Conservation (phyloP, 2,113 vertebrate species). For the Melospiza melodia region DNA sequence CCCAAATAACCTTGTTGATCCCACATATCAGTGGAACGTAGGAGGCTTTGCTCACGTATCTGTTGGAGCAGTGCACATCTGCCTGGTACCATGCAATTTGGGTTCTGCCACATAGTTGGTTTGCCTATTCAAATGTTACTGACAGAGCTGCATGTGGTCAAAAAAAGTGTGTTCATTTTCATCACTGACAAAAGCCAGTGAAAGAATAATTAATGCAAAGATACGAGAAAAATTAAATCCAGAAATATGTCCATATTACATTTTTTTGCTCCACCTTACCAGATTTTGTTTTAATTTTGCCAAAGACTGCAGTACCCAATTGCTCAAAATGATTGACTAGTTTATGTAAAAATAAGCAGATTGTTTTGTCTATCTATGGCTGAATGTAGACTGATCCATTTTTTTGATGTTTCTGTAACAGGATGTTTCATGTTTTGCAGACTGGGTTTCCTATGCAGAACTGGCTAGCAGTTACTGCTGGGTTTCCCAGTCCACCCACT, state of each 20-base stretch:
- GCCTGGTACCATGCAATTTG: background rate
- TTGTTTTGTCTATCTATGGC: background rate
- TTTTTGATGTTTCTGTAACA: background rate
- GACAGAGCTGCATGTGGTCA: background rate
- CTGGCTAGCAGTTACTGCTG: background rate
- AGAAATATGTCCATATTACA: background rate
- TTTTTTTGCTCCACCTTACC: background rate
- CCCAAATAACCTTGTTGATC: background rate
- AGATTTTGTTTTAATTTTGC: background rate
- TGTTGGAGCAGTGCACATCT: background rate
- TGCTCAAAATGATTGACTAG: background rate
- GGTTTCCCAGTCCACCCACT: background rate
- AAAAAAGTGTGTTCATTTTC: background rate
- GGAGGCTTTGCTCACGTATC: background rate
- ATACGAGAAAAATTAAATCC: background rate
- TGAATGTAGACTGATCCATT: background rate
- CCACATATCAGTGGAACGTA: background rate
- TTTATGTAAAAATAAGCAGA: background rate
- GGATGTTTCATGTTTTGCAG: background rate
- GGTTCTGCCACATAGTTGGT: background rate
- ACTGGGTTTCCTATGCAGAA: background rate
- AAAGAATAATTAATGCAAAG: background rate
- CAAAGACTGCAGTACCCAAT: background rate
- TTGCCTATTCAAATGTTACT: background rate
- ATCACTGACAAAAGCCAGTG: background rate